A percentile compares a stretch with the other conserved stretches of the same genome.
Evolutionary conservation across 2,888 invertebrate genomes (phyloP).

Genomic region (Acrocyrtus sp.): DNA sequence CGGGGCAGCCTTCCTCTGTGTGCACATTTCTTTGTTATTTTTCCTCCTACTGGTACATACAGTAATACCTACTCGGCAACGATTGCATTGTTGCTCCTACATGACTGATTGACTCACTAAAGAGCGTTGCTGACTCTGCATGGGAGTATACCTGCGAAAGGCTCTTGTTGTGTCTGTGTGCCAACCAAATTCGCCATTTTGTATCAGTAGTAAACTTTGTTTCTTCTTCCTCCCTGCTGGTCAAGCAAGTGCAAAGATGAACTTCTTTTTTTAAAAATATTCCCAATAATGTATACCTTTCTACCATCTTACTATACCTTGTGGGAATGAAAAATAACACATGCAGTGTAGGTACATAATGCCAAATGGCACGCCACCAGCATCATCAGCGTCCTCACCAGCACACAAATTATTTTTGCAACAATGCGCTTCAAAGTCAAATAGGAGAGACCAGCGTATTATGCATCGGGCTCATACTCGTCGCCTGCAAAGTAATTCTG

Average conservation of each 20-base stretch:
- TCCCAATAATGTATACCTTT: too few species aligned
- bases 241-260: background rate
- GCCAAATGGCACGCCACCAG: background rate
- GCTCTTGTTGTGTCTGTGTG: background rate
- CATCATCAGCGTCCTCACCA: background rate
- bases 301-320: too few species aligned
- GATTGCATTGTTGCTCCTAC: background rate
- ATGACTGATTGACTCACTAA: slow-evolving; percentile 16
- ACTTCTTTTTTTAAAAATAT: background rate
- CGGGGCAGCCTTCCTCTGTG: too few species aligned
- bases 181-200: background rate
- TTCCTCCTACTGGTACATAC: slow-evolving; percentile 2
- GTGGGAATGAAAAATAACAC: too few species aligned
- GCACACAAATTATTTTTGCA: background rate
- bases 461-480: too few species aligned
- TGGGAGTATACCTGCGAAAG: background rate
- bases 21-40: too few species aligned
- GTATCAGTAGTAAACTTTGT: background rate
- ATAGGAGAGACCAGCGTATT: background rate
- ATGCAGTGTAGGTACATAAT: background rate
- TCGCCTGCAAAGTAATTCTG: too few species aligned
- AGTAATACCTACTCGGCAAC: background rate
- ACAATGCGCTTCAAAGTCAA: background rate
- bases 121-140: background rate
- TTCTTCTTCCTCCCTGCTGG: background rate